These are phyloP conservation scores for Tyrannus savana DNA, from an alignment of 2,113 vertebrate genomes.

Conservation along the genomic window DNA sequence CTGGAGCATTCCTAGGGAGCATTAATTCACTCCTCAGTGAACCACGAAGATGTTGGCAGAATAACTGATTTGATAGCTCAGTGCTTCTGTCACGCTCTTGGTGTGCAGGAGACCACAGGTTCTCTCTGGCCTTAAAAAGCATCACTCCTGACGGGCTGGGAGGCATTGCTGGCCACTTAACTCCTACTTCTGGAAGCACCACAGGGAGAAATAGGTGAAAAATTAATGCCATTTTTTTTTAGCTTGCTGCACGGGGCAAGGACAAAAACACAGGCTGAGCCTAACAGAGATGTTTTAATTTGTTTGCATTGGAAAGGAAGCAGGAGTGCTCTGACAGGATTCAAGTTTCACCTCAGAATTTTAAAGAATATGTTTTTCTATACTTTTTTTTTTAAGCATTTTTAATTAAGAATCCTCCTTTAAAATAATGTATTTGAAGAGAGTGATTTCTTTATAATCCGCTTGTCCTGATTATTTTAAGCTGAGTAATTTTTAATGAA, in stretches of 20 bases:
- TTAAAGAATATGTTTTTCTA: neutral
- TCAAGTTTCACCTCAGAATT: neutral
- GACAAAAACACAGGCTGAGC: neutral
- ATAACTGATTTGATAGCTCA: slow-evolving; percentile 48
- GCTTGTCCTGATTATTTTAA: neutral
- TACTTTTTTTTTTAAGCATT: neutral
- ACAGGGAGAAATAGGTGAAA: neutral
- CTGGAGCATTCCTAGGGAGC: neutral
- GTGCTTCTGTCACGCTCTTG: slow-evolving; percentile 5
- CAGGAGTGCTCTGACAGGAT: neutral
- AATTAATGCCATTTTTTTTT: neutral
- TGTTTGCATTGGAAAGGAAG: neutral
- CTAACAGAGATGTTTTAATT: neutral
- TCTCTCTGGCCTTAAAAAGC: slow-evolving; percentile 1
- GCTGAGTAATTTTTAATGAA: neutral
- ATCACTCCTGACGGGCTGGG: neutral
- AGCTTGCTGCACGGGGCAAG: neutral
- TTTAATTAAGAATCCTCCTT: neutral
- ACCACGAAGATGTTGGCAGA: slow-evolving; percentile 53
- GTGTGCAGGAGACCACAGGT: slow-evolving; percentile 2
- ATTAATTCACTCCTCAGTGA: slow-evolving; percentile 38
- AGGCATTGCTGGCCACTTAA: neutral
- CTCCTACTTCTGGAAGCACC: neutral
- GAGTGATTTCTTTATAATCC: neutral
- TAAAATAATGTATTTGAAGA: neutral